phyloP scores from a whole-genome alignment of 2,113 vertebrate genomes.

The Myrmophylax atrothorax region DNA sequence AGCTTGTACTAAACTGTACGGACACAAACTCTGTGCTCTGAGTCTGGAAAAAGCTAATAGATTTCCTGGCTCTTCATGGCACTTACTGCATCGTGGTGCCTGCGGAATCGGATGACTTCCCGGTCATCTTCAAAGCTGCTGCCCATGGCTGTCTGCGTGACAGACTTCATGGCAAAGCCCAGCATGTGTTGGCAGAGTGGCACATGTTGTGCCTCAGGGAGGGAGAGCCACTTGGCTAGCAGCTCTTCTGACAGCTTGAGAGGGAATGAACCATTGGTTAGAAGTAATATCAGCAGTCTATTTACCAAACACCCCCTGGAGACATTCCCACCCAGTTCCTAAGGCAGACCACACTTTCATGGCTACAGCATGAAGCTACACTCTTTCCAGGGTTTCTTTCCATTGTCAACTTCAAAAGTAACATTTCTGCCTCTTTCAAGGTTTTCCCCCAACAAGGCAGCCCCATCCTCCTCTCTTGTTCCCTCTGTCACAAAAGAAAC shows the following conservation, averaged over 20 bases:
- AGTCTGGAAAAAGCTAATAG: background rate
- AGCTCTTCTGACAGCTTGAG: conserved; percentile 90
- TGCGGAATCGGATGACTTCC: conserved; percentile 89
- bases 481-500: background rate
- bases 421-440: background rate
- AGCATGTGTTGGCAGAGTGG: conserved; percentile 92
- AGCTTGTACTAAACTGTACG: background rate
- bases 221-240: conserved; percentile 87
- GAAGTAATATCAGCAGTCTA: conserved; percentile 3
- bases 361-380: background rate
- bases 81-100: conserved; percentile 91
- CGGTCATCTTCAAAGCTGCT: conserved; percentile 84
- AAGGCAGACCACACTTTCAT: background rate
- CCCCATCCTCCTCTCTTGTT: background rate
- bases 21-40: background rate
- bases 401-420: background rate
- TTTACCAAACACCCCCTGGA: conserved; percentile 28
- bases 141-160: conserved; percentile 90
- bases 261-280: conserved; percentile 38
- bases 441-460: background rate
- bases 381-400: background rate
- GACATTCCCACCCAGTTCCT: background rate
- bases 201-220: conserved; percentile 87
- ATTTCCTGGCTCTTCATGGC: background rate
- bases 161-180: conserved; percentile 92